These are phyloP conservation scores for Zophobas morio DNA, from an alignment of 1,140 invertebrate genomes.

Conservation along the genomic window DNA sequence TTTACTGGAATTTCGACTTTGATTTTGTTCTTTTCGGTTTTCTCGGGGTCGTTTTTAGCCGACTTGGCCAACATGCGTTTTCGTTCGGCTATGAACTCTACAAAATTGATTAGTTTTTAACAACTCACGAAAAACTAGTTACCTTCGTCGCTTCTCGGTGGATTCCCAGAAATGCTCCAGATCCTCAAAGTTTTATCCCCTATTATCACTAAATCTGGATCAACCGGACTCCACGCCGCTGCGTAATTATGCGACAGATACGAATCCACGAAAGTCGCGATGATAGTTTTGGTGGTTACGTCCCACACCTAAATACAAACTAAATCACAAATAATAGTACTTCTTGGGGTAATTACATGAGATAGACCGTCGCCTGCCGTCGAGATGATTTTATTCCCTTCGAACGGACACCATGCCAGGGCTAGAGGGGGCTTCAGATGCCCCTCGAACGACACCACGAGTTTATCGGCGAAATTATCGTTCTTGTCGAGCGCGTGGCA, in stretches of 20 bases:
- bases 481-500: conserved; percentile 52
- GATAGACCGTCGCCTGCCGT: conserved; percentile 79
- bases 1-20: conserved; percentile 34
- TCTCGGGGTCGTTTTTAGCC: conserved; percentile 24
- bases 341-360: conserved; percentile 71
- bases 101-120: conserved; percentile 22
- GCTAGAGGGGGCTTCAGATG: conserved; percentile 74
- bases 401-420: conserved; percentile 82
- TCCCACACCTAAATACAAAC: conserved; percentile 78
- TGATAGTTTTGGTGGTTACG: conserved; percentile 70
- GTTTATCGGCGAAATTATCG: conserved; percentile 62
- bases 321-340: conserved; percentile 22
- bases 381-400: conserved; percentile 77
- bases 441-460: conserved; percentile 71
- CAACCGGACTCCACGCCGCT: conserved; percentile 77
- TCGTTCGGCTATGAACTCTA: conserved; percentile 32
- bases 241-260: conserved; percentile 69
- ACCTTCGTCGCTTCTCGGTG: conserved; percentile 49
- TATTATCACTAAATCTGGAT: conserved; percentile 75
- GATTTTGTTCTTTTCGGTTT: conserved; percentile 23
- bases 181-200: conserved; percentile 75
- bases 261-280: conserved; percentile 73
- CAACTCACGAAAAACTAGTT: background rate
- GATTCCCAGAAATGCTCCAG: conserved; percentile 72
- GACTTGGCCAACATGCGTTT: conserved; percentile 22